Evolutionary conservation across 1,140 invertebrate species (phyloP), one percentile per base, ranked within the genome.

Genomic region (Brachionus paranguensis): DNA sequence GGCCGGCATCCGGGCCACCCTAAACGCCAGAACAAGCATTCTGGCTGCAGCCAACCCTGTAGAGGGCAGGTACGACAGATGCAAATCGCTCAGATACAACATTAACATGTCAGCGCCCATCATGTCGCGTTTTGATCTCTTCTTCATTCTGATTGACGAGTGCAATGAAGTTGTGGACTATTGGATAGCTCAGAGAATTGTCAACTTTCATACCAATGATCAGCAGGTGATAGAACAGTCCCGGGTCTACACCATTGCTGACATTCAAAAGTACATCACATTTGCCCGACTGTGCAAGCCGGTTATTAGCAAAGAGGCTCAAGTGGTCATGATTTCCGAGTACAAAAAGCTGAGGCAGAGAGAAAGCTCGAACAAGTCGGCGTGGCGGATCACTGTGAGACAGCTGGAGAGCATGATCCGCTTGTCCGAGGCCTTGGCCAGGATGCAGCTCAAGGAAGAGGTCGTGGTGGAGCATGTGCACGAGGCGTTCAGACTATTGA

Each of bases 41-140:
- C 90, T 99, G 60, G 98, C 98, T 1, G 98, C 98, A 11, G 97
- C 97, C 0, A 99, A 99, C 91, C 98, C 98, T 0, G 93, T 98
- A 79, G 94, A 94, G 45, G 96, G 98, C 1, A 92, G 95, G 27
- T 99, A 99, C 89, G 96, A 99, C 89, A 90, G 95, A 79, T 92
- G 95, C 0, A 97, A 96, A 88, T 96, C 96, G 0, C 90, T 99
- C 1, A 94, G 97, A 86, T 95, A 99, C 87, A 99, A 99, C 89
- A 94, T 99, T 0, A 91, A 93, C 2, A 89, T 99, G 10, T 93
- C 94, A 0, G 96, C 97, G 0, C 97, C 98, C 0, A 99, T 99
- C 86, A 99, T 99, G 96, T 99, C 97, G 0, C 92, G 98, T 87
- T 99, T 99, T 89, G 98, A 99, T 91, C 90, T 99, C 0, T 99